Evolutionary conservation across 2,113 vertebrate genomes (phyloP).

Genomic region (Protobothrops mucrosquamatus): DNA sequence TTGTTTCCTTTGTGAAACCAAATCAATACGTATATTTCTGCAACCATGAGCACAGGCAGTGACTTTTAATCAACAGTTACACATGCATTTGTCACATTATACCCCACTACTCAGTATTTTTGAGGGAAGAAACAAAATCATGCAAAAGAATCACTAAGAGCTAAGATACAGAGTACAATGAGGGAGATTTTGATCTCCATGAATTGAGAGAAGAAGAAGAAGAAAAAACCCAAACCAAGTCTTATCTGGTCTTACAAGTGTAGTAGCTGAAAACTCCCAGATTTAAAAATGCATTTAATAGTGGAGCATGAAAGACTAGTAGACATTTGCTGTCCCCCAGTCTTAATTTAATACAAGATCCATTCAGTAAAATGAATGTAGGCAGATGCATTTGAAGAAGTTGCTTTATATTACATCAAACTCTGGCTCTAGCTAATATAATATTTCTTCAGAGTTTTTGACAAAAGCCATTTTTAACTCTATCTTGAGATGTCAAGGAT

Average conservation of each 20-base stretch:
- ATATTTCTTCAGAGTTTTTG: neutral
- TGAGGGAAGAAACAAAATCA: neutral
- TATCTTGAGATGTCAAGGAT: neutral
- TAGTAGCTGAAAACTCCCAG: neutral
- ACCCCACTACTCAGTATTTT: neutral
- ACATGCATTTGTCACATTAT: neutral
- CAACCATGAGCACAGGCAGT: neutral
- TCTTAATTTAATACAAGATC: neutral
- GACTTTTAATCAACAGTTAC: neutral
- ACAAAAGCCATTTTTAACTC: neutral
- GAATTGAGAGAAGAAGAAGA: too few species aligned
- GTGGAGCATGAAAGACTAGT: neutral
- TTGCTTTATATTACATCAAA: neutral
- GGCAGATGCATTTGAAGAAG: neutral
- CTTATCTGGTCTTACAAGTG: neutral
- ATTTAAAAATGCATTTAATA: neutral
- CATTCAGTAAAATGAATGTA: neutral
- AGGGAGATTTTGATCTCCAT: neutral
- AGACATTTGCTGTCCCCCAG: neutral
- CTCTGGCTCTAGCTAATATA: neutral
- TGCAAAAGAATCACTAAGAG: neutral
- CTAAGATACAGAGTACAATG: neutral
- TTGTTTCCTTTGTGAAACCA: slow-evolving; percentile 63
- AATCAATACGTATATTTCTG: slow-evolving; percentile 25
- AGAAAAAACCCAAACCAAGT: neutral